Evolutionary conservation across 2,113 vertebrate genomes (phyloP).

Genomic region (human (Homo sapiens)): DNA sequence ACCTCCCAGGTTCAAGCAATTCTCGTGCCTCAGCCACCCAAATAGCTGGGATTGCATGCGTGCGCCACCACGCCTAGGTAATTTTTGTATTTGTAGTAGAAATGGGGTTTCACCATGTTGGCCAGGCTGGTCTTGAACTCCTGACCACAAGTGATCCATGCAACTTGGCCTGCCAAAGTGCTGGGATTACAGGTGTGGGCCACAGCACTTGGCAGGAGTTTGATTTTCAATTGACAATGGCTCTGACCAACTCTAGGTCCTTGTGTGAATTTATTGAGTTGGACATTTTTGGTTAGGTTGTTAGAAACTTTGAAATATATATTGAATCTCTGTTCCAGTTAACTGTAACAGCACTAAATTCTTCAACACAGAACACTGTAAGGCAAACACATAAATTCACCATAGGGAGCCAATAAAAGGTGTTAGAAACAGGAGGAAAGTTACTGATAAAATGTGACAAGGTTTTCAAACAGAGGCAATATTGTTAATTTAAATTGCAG

Average conservation of each 20-base stretch:
- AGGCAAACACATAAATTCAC: conserved; percentile 38
- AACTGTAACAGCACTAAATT: conserved; percentile 42
- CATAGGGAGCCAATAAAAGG: conserved; percentile 60
- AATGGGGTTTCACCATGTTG: no score
- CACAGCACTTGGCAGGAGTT: background rate
- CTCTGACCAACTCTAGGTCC: background rate
- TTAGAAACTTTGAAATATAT: conserved; percentile 31
- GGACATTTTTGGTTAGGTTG: conserved; percentile 23
- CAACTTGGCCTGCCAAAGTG: no score
- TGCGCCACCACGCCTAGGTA: rapidly evolving
- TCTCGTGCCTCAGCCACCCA: no score
- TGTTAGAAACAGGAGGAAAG: conserved; percentile 26
- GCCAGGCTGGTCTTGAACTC: no score
- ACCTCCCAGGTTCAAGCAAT: no score
- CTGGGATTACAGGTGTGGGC: no score
- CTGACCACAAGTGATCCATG: no score
- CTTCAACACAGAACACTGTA: conserved; percentile 45
- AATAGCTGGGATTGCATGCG: no score
- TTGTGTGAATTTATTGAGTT: background rate
- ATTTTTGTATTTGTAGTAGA: no score
- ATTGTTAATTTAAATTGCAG: conserved; percentile 28
- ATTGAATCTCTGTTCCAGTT: conserved; percentile 2
- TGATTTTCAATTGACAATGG: background rate
- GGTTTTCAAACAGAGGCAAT: conserved; percentile 37
- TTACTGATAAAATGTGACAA: conserved; percentile 46